These are phyloP conservation scores for Mycteria americana DNA, from an alignment of 2,797 vertebrate species.

Conservation along the genomic window DNA sequence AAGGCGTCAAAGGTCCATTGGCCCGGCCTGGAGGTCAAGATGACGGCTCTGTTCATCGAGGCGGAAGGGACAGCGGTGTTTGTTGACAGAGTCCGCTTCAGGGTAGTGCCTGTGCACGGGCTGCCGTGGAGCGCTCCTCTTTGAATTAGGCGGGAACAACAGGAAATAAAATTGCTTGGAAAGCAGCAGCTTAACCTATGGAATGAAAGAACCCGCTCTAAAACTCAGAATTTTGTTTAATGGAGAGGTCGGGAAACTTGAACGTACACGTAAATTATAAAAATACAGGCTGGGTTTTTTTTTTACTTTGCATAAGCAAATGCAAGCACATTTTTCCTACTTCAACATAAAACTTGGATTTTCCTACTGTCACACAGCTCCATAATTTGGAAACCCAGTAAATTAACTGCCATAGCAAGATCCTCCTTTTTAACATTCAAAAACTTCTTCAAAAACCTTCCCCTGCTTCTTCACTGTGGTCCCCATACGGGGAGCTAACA, in stretches of 20 bases:
- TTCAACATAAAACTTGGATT: not conserved
- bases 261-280: not conserved
- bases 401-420: not conserved
- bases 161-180: not conserved
- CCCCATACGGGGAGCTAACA: accelerated
- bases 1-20: too few species aligned
- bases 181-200: not conserved
- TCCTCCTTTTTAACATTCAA: not conserved
- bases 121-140: not conserved
- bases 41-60: accelerated
- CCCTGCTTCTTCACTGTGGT: accelerated
- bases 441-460: not conserved
- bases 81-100: too few species aligned
- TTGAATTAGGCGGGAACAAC: accelerated
- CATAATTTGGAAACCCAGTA: not conserved
- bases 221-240: not conserved
- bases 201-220: not conserved
- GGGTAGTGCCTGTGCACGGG: not conserved
- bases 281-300: not conserved
- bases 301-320: not conserved
- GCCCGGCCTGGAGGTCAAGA: too few species aligned
- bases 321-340: not conserved
- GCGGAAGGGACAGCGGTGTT: too few species aligned
- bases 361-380: not conserved
- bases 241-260: not conserved